These are phyloP conservation scores for Drosophila subobscura DNA, from an alignment of 1,140 invertebrate species.

Conservation along the genomic window DNA sequence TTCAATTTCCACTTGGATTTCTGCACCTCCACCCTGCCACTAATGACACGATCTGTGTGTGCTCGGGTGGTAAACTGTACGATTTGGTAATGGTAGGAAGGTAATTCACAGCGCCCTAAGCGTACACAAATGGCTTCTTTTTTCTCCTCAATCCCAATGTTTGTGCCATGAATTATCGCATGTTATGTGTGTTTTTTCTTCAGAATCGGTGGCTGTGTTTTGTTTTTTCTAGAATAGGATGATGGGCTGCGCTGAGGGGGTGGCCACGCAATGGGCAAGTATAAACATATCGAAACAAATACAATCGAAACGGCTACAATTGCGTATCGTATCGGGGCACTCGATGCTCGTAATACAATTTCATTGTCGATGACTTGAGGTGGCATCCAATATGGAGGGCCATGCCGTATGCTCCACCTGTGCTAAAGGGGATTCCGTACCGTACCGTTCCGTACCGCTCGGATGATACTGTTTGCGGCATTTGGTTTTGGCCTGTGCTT, in stretches of 20 bases:
- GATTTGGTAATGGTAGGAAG: slow-evolving; percentile 8
- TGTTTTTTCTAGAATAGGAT: slow-evolving; percentile 21
- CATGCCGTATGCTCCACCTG: slow-evolving; percentile 10
- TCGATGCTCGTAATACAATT: slow-evolving; percentile 54
- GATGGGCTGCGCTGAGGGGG: background rate
- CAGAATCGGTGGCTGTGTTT: slow-evolving; percentile 41
- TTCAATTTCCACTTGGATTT: slow-evolving; percentile 8
- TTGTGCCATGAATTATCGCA: slow-evolving; percentile 53
- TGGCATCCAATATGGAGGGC: slow-evolving; percentile 23
- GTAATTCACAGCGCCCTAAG: slow-evolving; percentile 1
- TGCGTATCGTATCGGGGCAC: slow-evolving; percentile 42
- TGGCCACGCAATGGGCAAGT: slow-evolving; percentile 22
- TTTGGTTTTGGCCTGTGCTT: slow-evolving; percentile 19
- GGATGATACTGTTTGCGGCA: slow-evolving; percentile 46
- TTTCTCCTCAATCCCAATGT: slow-evolving; percentile 15
- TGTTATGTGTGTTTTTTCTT: slow-evolving; percentile 61
- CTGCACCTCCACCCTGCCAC: slow-evolving; percentile 21
- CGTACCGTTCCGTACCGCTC: background rate
- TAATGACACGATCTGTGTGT: slow-evolving; percentile 10
- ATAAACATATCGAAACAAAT: slow-evolving; percentile 61
- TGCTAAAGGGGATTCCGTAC: background rate
- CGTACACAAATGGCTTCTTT: slow-evolving; percentile 25
- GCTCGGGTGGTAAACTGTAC: slow-evolving; percentile 21
- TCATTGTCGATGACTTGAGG: slow-evolving; percentile 69
- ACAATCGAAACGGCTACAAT: slow-evolving; percentile 52